phyloP scores from a whole-genome alignment of 2,888 invertebrate species.

The Catocala nupta region DNA sequence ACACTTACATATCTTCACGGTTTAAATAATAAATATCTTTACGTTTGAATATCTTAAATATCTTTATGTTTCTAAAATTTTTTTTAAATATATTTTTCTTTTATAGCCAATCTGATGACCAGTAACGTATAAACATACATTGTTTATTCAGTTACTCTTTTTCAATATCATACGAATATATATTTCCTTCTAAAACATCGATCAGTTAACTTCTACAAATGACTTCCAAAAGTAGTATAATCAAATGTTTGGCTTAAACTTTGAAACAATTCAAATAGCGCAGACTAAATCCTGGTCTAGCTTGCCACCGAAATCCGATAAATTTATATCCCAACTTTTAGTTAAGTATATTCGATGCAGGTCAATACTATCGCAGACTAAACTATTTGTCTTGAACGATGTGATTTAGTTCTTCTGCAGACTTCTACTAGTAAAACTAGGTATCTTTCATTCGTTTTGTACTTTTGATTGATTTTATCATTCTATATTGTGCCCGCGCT shows the following conservation, averaged over 20 bases:
- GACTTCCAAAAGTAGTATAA: slow-evolving; percentile 29
- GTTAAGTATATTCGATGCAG: slow-evolving; percentile 65
- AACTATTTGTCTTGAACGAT: slow-evolving; percentile 48
- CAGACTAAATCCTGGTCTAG: slow-evolving; percentile 43
- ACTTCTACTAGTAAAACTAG: slow-evolving; percentile 3
- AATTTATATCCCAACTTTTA: slow-evolving; percentile 73
- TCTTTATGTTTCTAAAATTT: too few species aligned
- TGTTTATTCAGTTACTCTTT: too few species aligned
- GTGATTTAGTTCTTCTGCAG: slow-evolving; percentile 41
- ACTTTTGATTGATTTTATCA: neutral
- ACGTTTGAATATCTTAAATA: too few species aligned
- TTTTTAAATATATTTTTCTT: too few species aligned
- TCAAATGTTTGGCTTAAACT: slow-evolving; percentile 45
- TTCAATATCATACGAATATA: too few species aligned
- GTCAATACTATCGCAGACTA: slow-evolving; percentile 65
- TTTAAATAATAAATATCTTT: too few species aligned
- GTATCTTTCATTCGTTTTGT: neutral
- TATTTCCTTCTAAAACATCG: neutral
- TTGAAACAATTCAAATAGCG: slow-evolving; percentile 39
- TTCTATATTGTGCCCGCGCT: too few species aligned
- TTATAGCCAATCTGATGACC: too few species aligned
- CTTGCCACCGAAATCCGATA: slow-evolving; percentile 60
- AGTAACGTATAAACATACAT: too few species aligned
- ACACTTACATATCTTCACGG: too few species aligned
- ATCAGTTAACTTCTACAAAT: slow-evolving; percentile 29